Percentiles rank a stretch among this genome's conserved stretches.
Conservation (phyloP, 2,113 vertebrate genomes). For the Macrotis lagotis region DNA sequence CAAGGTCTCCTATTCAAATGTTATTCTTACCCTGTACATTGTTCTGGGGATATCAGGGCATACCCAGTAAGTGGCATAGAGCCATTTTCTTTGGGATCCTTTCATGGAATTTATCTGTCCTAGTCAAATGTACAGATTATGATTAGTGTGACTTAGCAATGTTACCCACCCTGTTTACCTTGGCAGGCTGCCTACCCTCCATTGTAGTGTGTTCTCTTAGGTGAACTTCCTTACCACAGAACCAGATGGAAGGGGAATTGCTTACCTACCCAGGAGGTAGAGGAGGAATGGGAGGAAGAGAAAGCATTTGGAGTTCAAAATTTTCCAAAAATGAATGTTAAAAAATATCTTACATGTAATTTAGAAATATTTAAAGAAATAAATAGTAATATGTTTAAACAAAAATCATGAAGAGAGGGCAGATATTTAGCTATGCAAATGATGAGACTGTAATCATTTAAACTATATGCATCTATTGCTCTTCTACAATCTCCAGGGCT, state of each 20-base stretch:
- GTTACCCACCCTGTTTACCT: not conserved
- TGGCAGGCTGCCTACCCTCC: not conserved
- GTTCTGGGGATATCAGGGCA: not conserved
- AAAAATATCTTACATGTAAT: no score
- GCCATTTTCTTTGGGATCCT: not conserved
- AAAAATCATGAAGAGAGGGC: no score
- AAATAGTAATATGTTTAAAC: no score
- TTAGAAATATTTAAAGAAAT: no score
- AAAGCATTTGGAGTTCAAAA: no score
- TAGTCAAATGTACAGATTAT: not conserved
- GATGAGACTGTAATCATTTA: no score
- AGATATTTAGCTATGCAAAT: no score
- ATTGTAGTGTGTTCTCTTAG: not conserved
- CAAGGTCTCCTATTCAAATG: not conserved
- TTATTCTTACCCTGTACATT: not conserved
- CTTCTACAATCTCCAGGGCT: no score
- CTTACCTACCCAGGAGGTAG: not conserved
- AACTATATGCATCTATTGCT: no score
- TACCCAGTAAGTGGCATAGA: not conserved
- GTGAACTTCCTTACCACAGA: not conserved
- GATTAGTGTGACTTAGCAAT: not conserved
- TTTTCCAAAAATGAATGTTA: no score
- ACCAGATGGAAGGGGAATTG: not conserved
- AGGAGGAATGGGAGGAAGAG: no score
- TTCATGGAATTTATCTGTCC: not conserved